These are phyloP conservation scores for Phallusia fumigata DNA, from an alignment of 23 tunicate species.

Conservation along the genomic window DNA sequence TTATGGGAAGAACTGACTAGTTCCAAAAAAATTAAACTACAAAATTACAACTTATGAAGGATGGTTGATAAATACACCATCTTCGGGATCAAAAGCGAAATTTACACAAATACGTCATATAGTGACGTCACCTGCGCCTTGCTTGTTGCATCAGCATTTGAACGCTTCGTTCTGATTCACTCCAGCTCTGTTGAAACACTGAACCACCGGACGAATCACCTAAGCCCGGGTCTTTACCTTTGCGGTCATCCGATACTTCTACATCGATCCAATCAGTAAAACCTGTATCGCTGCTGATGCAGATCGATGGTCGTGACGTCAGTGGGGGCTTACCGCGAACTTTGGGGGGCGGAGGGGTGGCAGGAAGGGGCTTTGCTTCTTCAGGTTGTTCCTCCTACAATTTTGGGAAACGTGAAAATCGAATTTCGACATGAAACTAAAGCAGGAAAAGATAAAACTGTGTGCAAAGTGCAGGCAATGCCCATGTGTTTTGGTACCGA, in stretches of 20 bases:
- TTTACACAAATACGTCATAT: not conserved
- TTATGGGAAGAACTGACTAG: too few relatives aligned
- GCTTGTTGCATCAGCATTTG: conserved; percentile 37
- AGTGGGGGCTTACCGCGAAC: not conserved
- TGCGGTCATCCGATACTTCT: not conserved
- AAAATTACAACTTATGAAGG: too few relatives aligned
- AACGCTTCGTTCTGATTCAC: conserved; percentile 48
- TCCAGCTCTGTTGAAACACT: conserved; percentile 33
- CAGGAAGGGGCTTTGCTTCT: not conserved
- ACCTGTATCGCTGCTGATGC: conserved; percentile 47
- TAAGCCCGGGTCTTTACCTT: not conserved
- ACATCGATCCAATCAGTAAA: conserved; percentile 37
- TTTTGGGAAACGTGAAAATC: not conserved
- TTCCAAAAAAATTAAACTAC: too few relatives aligned
- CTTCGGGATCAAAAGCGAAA: too few relatives aligned
- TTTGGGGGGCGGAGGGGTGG: not conserved
- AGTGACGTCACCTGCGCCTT: conserved; percentile 28
- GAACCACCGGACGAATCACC: conserved; percentile 16
- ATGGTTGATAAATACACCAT: too few relatives aligned
- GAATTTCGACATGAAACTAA: too few relatives aligned
- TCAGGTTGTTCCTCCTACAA: not conserved
- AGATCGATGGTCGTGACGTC: conserved; percentile 47
- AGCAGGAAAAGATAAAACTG: too few relatives aligned
- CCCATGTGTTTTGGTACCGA: too few relatives aligned
- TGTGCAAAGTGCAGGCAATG: too few relatives aligned